phyloP scores from a whole-genome alignment of 2,113 vertebrate genomes.

The Apus apus region DNA sequence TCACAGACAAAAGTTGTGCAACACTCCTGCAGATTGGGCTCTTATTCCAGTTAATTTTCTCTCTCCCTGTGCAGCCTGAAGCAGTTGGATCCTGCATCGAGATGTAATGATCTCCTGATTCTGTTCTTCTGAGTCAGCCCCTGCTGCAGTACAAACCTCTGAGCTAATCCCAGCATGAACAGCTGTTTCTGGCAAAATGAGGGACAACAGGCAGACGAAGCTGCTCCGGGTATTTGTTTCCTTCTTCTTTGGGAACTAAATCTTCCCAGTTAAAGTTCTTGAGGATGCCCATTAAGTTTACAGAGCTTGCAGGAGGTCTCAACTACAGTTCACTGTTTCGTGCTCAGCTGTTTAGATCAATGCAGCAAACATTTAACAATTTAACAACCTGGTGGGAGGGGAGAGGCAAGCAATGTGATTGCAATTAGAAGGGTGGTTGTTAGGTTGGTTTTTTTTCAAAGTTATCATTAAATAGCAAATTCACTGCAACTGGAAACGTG shows the following conservation, averaged over 20 bases:
- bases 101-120: conserved; percentile 51
- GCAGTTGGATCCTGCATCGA: conserved; percentile 19
- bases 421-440: background rate
- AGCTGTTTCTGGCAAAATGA: conserved; percentile 56
- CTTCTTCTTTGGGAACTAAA: conserved; percentile 30
- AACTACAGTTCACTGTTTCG: conserved; percentile 52
- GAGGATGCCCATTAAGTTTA: conserved; percentile 61
- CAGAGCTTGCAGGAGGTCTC: conserved; percentile 48
- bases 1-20: background rate
- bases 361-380: background rate
- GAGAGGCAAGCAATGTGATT: background rate
- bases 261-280: conserved; percentile 60
- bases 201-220: conserved; percentile 33
- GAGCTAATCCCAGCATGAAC: conserved; percentile 48
- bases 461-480: conserved; percentile 15
- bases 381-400: conserved; percentile 7
- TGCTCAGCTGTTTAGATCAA: conserved; percentile 37
- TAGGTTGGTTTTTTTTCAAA: background rate
- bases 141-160: conserved; percentile 3
- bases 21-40: background rate
- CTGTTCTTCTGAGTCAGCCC: conserved; percentile 50
- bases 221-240: conserved; percentile 7
- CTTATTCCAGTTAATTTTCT: conserved; percentile 33
- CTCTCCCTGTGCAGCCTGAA: conserved; percentile 37
- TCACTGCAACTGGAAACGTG: background rate